Conservation (phyloP, 2,888 invertebrate genomes). For the Ophion slaviceki region DNA sequence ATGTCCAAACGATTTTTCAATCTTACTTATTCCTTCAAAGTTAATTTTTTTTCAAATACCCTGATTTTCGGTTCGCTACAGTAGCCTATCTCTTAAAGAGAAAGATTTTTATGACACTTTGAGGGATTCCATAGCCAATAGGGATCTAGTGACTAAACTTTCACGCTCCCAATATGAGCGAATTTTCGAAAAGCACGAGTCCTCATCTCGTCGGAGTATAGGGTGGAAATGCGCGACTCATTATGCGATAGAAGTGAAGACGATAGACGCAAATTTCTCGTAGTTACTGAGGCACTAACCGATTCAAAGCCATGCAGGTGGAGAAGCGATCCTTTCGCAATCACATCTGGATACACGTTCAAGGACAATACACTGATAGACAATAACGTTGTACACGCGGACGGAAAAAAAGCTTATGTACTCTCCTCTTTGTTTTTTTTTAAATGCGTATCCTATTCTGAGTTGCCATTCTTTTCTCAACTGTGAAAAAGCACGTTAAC, state of each 20-base stretch:
- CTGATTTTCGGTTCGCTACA: no score
- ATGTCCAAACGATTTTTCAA: no score
- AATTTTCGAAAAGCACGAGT: no score
- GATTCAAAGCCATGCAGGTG: constrained; percentile 78
- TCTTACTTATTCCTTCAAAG: no score
- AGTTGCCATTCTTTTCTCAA: constrained; percentile 59
- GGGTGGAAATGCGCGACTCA: constrained; percentile 5
- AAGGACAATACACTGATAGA: constrained; percentile 65
- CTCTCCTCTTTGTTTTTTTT: constrained; percentile 45
- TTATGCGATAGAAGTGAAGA: constrained; percentile 15
- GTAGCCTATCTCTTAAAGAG: no score
- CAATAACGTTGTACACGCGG: constrained; percentile 60
- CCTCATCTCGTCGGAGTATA: constrained; percentile 2
- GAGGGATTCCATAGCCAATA: no score
- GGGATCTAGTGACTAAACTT: no score
- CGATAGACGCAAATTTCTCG: constrained; percentile 46
- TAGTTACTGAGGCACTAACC: constrained; percentile 67
- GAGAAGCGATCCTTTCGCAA: constrained; percentile 76
- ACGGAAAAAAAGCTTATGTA: constrained; percentile 58
- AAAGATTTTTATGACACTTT: no score
- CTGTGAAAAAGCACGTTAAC: constrained; percentile 64
- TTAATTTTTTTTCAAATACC: no score
- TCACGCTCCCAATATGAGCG: no score
- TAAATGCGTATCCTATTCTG: constrained; percentile 60
- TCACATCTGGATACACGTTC: constrained; percentile 65